Percentiles rank a stretch among this genome's conserved stretches.
phyloP scores from a whole-genome alignment of 2,113 vertebrate genomes.

The Choloepus hoffmanni region DNA sequence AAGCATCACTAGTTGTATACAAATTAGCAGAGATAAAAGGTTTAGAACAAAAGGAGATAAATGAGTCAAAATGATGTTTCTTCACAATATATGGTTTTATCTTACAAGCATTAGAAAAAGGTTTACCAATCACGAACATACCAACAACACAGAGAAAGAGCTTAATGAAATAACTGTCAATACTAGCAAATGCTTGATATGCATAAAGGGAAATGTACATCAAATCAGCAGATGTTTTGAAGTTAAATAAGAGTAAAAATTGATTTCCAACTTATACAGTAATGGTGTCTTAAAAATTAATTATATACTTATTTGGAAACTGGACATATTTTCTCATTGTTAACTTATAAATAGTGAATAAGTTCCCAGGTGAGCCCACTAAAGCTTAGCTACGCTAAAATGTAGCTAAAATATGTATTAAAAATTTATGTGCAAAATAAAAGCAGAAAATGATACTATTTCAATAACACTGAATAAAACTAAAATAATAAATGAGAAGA shows the following conservation, averaged over 20 bases:
- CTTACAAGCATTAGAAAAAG: neutral
- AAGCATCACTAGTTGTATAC: neutral
- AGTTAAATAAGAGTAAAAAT: neutral
- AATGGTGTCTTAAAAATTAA: neutral
- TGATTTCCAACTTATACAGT: neutral
- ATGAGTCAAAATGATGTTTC: constrained; percentile 56
- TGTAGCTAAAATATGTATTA: neutral
- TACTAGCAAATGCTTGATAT: neutral
- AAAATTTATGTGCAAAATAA: neutral
- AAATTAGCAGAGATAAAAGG: constrained; percentile 31
- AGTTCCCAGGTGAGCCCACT: neutral
- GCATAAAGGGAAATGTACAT: neutral
- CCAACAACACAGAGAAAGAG: neutral
- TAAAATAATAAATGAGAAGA: neutral
- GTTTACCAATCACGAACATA: neutral
- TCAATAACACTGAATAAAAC: neutral
- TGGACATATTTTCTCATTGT: neutral
- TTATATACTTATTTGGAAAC: constrained; percentile 18
- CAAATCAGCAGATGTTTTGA: neutral
- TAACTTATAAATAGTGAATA: constrained; percentile 5
- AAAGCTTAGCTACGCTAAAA: constrained; percentile 39
- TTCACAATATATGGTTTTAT: constrained; percentile 55
- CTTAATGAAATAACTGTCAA: neutral
- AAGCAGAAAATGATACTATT: neutral
- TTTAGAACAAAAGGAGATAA: constrained; percentile 65